A percentile compares a stretch with the other conserved stretches of the same genome.
Conservation (phyloP, 2,113 vertebrate genomes). For the Sapayoa aenigma region DNA sequence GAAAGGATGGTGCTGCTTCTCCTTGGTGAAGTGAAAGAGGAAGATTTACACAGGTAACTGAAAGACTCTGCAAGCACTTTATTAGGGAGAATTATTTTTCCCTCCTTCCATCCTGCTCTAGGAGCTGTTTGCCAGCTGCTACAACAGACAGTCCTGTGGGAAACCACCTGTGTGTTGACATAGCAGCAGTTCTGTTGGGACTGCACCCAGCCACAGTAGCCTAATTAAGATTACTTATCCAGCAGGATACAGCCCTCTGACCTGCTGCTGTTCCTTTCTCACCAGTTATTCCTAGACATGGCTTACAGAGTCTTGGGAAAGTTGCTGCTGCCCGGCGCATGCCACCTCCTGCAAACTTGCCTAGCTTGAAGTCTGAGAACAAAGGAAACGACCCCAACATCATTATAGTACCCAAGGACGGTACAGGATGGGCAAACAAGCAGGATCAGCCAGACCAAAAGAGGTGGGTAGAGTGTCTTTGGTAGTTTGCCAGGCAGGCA, state of each 20-base stretch:
- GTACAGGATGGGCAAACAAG: constrained; percentile 99
- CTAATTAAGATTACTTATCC: neutral
- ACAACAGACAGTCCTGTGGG: neutral
- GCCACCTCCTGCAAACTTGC: constrained; percentile 98
- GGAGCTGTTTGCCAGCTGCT: neutral
- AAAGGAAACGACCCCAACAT: constrained; percentile 99
- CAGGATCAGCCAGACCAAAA: constrained; percentile 99
- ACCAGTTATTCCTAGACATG: constrained; percentile 96
- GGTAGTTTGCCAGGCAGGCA: neutral
- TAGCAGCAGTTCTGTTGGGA: neutral
- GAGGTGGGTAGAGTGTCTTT: constrained; percentile 75
- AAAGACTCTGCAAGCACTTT: neutral
- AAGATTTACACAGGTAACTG: neutral
- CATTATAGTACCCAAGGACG: constrained; percentile 99
- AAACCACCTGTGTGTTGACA: neutral
- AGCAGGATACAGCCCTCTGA: neutral
- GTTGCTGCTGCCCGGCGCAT: constrained; percentile 98
- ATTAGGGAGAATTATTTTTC: neutral
- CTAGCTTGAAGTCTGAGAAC: constrained; percentile 99
- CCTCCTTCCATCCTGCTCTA: neutral
- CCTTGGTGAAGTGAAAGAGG: neutral
- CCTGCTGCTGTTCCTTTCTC: neutral
- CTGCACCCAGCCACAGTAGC: neutral
- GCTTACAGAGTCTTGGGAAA: constrained; percentile 99
- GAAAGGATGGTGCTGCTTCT: neutral